These are phyloP conservation scores for Gnathonemus echidnorhynchus DNA, from an alignment of 2,113 vertebrate species.

Conservation along the genomic window DNA sequence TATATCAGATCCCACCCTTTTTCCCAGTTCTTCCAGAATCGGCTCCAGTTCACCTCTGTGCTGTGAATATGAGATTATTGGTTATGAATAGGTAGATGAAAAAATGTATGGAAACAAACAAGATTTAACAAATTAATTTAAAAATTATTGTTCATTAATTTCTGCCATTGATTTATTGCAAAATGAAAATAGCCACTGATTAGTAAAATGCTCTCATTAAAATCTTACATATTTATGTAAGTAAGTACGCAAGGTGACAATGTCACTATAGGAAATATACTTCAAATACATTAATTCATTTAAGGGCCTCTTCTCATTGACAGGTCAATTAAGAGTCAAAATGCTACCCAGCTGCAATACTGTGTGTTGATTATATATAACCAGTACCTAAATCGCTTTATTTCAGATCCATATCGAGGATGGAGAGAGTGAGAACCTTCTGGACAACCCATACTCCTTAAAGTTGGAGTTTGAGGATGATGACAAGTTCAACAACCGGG, in stretches of 20 bases:
- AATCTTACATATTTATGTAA: neutral
- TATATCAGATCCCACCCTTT: neutral
- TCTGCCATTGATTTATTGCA: neutral
- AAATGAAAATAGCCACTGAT: neutral
- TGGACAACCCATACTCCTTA: conserved; percentile 69
- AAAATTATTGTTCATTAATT: neutral
- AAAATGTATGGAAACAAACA: neutral
- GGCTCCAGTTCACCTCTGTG: neutral
- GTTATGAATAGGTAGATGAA: neutral
- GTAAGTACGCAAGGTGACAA: neutral
- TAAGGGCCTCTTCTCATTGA: neutral
- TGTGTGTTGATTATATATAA: neutral
- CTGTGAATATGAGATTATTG: neutral
- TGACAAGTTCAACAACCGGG: conserved; percentile 90
- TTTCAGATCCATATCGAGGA: conserved; percentile 66
- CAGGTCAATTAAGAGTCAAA: neutral
- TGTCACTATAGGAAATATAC: neutral
- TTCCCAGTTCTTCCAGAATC: neutral
- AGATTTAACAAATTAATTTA: neutral
- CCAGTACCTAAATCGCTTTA: neutral
- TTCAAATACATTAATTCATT: neutral
- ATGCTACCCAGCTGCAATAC: neutral
- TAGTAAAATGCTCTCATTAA: neutral
- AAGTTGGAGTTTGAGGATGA: conserved; percentile 89
- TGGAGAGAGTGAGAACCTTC: conserved; percentile 70